Conservation (phyloP, 2,888 invertebrate genomes). For the Acleris cristana region DNA sequence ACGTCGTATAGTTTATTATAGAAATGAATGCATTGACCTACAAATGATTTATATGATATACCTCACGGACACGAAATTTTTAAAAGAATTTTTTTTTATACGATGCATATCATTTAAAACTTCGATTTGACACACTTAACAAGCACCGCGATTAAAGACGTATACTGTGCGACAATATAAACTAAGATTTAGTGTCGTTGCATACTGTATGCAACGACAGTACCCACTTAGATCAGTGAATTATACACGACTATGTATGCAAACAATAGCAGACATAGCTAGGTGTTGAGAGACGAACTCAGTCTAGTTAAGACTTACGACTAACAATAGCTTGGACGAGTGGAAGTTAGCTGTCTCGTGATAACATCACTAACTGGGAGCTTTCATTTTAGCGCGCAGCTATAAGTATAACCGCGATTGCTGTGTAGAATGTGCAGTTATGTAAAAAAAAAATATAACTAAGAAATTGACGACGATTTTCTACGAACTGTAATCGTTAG, state of each 20-base stretch:
- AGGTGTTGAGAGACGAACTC: conserved; percentile 29
- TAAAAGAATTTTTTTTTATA: no score
- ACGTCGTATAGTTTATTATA: no score
- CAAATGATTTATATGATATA: no score
- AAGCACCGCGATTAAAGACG: neutral
- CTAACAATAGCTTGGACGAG: conserved; percentile 32
- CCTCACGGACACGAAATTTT: no score
- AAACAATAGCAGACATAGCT: conserved; percentile 25
- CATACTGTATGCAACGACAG: conserved; percentile 30
- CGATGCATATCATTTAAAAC: neutral
- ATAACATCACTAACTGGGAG: conserved; percentile 26
- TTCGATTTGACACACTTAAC: neutral
- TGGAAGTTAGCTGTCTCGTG: conserved; percentile 14
- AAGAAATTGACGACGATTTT: neutral
- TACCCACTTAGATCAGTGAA: conserved; percentile 28
- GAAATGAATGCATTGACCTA: no score
- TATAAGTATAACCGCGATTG: conserved; percentile 13
- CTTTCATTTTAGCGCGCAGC: conserved; percentile 22
- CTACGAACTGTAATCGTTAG: neutral
- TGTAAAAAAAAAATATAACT: neutral
- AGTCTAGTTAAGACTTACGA: conserved; percentile 27
- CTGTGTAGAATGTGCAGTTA: neutral
- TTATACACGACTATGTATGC: conserved; percentile 29
- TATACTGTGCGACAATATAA: neutral
- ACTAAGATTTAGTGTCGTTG: conserved; percentile 24